These are phyloP conservation scores for Ramphastos sulfuratus DNA, from an alignment of 2,113 vertebrate species.

Conservation along the genomic window DNA sequence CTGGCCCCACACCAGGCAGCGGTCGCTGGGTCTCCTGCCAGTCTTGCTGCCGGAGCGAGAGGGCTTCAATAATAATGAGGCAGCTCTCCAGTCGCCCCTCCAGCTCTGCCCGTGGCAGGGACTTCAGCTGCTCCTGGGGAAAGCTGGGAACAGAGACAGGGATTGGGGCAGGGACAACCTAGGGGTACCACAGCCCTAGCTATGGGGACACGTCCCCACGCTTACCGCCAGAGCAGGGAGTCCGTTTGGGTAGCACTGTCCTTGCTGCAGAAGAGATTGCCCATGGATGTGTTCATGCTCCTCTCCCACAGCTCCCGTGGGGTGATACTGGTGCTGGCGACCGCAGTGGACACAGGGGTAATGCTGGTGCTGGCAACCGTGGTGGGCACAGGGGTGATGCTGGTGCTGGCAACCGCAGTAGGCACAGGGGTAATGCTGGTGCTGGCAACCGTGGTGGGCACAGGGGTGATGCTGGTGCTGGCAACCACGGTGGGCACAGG, in stretches of 20 bases:
- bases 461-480: too few species aligned
- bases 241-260: conserved; percentile 63
- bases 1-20: conserved; percentile 44
- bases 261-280: not conserved
- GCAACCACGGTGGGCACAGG: too few species aligned
- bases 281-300: conserved; percentile 37
- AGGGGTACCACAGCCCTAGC: accelerated
- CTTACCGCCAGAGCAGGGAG: conserved; percentile 74
- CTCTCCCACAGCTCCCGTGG: conserved; percentile 53
- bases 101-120: conserved; percentile 80
- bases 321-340: conserved; percentile 52
- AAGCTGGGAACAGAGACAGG: conserved; percentile 66
- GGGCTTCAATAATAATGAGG: conserved; percentile 88
- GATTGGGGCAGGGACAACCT: not conserved
- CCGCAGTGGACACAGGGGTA: not conserved
- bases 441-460: too few species aligned
- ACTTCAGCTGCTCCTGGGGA: conserved; percentile 77
- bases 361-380: not conserved
- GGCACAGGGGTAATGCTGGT: not conserved
- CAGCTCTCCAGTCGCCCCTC: conserved; percentile 84
- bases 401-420: not conserved
- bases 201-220: accelerated
- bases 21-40: conserved; percentile 56
- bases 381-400: not conserved
- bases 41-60: conserved; percentile 80